phyloP scores from a whole-genome alignment of 2,888 invertebrate genomes.

The Epiblema foenella region DNA sequence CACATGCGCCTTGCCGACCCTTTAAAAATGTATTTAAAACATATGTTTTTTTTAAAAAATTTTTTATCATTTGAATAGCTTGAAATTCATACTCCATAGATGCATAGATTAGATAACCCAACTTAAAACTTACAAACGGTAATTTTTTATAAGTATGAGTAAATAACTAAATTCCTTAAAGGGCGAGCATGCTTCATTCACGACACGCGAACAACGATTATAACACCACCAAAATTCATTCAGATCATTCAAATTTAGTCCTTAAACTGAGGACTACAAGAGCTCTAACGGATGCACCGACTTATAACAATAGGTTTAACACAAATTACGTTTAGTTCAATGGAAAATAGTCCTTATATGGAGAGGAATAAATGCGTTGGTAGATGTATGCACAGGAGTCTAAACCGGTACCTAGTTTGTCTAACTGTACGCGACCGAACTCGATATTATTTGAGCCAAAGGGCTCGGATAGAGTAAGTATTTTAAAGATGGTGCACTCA shows the following conservation, averaged over 20 bases:
- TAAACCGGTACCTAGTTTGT: slow-evolving; percentile 37
- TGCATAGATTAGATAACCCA: background rate
- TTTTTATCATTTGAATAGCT: no score
- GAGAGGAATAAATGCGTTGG: background rate
- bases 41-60: no score
- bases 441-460: slow-evolving; percentile 39
- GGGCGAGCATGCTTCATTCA: slow-evolving; percentile 25
- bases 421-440: slow-evolving; percentile 42
- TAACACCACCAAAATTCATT: background rate
- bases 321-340: background rate
- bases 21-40: no score
- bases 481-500: slow-evolving; percentile 12
- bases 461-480: slow-evolving; percentile 26
- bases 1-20: no score
- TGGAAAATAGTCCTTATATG: background rate
- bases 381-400: slow-evolving; percentile 8
- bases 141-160: slow-evolving; percentile 20
- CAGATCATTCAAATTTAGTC: background rate
- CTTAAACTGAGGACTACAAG: background rate
- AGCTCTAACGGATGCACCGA: background rate
- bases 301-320: slow-evolving; percentile 24
- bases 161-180: slow-evolving; percentile 33
- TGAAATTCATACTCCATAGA: background rate
- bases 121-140: slow-evolving; percentile 9
- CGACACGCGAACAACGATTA: slow-evolving; percentile 17